phyloP scores from a whole-genome alignment of 1,140 invertebrate genomes.

The Papilio polytes region DNA sequence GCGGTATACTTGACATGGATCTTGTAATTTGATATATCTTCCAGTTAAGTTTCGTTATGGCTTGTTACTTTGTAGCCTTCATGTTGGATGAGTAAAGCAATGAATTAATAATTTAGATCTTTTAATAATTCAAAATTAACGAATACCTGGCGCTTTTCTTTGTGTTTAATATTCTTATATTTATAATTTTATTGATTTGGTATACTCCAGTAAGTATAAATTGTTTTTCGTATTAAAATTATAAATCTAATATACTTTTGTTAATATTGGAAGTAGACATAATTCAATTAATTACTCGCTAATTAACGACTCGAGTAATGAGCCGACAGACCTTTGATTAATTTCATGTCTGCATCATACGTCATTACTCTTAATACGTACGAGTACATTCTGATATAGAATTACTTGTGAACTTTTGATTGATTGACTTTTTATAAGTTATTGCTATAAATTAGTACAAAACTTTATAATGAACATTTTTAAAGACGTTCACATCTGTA shows the following conservation, averaged over 20 bases:
- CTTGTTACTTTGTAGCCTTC: not conserved
- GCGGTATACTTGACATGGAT: not conserved
- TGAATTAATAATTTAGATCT: not conserved
- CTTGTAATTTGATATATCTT: conserved; percentile 12
- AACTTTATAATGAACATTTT: not conserved
- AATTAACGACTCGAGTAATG: conserved; percentile 23
- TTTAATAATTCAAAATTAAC: not conserved
- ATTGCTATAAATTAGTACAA: not conserved
- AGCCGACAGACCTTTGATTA: conserved; percentile 13
- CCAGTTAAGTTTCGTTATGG: not conserved
- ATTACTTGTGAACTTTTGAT: not conserved
- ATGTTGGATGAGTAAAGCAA: not conserved
- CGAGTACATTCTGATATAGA: not conserved
- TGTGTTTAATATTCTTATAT: no score
- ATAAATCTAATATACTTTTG: not conserved
- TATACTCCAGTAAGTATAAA: no score
- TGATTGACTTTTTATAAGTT: conserved; percentile 13
- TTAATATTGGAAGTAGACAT: not conserved
- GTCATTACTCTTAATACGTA: not conserved
- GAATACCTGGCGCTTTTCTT: not conserved
- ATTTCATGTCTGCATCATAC: conserved; percentile 19
- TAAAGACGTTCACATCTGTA: not conserved
- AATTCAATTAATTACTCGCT: conserved; percentile 16
- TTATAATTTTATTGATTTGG: no score
- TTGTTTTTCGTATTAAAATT: not conserved